These are phyloP conservation scores for Lagopus leucura DNA, from an alignment of 2,113 vertebrate genomes.

Conservation along the genomic window DNA sequence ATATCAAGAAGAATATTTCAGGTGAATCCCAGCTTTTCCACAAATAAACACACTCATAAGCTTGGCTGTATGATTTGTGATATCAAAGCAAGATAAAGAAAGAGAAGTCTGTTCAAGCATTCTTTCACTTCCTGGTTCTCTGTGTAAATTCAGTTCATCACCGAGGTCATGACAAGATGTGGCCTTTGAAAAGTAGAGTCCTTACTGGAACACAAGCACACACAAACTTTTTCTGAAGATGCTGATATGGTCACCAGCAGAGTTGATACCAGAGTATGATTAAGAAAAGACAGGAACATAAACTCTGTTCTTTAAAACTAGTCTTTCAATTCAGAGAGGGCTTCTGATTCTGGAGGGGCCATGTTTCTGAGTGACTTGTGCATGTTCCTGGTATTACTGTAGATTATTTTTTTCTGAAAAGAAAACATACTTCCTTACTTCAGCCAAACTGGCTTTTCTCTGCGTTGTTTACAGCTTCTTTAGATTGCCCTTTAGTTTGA, in stretches of 20 bases:
- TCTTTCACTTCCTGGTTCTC: background rate
- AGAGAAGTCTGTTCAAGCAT: background rate
- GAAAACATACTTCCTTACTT: background rate
- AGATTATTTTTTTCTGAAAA: background rate
- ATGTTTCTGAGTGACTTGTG: background rate
- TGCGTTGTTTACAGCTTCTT: background rate
- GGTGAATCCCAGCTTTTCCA: background rate
- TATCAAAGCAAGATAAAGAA: background rate
- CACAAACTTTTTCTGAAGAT: background rate
- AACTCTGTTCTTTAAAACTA: background rate
- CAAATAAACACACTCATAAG: background rate
- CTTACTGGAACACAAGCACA: background rate
- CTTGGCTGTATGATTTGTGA: background rate
- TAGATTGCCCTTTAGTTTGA: background rate
- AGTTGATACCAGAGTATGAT: background rate
- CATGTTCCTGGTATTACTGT: background rate
- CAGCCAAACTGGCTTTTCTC: background rate
- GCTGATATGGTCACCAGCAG: background rate
- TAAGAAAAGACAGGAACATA: background rate
- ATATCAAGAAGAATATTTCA: background rate
- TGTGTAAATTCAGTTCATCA: background rate
- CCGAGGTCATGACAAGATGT: accelerated
- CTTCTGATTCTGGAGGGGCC: background rate
- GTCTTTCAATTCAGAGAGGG: background rate
- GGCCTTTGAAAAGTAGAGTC: background rate